phyloP scores from a whole-genome alignment of 37 sponge, comb jelly and placozoan genomes.

The Crambe crambe region DNA sequence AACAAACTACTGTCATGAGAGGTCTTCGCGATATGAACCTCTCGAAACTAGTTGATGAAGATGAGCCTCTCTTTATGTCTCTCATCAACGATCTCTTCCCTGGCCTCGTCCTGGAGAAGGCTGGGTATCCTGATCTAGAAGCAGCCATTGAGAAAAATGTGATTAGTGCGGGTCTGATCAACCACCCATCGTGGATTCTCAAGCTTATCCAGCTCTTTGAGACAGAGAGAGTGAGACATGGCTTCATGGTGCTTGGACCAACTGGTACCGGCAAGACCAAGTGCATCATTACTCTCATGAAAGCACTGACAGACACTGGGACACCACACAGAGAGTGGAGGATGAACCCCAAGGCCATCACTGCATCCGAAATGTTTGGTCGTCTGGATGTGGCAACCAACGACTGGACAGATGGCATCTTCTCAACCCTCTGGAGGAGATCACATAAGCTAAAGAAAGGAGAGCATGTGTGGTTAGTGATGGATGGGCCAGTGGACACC shows the following conservation, averaged over 20 bases:
- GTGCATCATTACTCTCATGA: constrained; percentile 92
- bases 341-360: constrained; percentile 99
- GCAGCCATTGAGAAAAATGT: constrained; percentile 89
- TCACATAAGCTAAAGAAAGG: constrained; percentile 95
- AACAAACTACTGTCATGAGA: constrained; percentile 96
- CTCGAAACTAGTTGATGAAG: constrained; percentile 99
- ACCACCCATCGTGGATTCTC: constrained; percentile 93
- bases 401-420: constrained; percentile 99
- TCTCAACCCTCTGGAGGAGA: constrained; percentile 98
- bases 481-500: constrained; percentile 99
- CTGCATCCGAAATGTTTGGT: constrained; percentile 99
- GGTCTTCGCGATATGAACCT: constrained; percentile 99
- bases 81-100: constrained; percentile 99
- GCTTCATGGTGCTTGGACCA: constrained; percentile 98
- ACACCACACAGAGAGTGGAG: constrained; percentile 95
- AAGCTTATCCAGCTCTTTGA: constrained; percentile 98
- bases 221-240: constrained; percentile 95
- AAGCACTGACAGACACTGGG: constrained; percentile 92
- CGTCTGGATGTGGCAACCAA: constrained; percentile 98
- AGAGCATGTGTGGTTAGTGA: constrained; percentile 95
- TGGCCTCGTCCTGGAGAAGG: constrained; percentile 86
- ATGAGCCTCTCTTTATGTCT: constrained; percentile 97
- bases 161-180: constrained; percentile 80
- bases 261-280: constrained; percentile 96
- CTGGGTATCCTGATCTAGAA: constrained; percentile 92